phyloP scores from a whole-genome alignment of 2,113 vertebrate genomes.

The Strix uralensis region DNA sequence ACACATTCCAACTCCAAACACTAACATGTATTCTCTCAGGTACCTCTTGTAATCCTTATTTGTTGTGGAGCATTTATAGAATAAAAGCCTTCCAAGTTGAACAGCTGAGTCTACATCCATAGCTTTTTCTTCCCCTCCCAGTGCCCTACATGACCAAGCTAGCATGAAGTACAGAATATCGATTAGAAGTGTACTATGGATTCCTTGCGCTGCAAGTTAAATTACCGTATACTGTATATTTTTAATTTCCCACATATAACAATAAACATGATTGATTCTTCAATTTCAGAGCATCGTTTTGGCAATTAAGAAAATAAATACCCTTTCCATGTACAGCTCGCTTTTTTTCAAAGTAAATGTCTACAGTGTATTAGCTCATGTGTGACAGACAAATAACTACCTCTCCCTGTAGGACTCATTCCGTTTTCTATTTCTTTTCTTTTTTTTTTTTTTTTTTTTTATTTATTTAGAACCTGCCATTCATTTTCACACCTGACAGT shows the following conservation, averaged over 20 bases:
- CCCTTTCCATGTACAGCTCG: not conserved
- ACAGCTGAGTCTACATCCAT: conserved; percentile 3
- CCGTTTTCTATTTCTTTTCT: not conserved
- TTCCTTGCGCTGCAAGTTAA: conserved; percentile 33
- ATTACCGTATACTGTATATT: conserved; percentile 55
- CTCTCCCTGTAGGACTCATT: conserved; percentile 10
- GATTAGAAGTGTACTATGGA: conserved; percentile 54
- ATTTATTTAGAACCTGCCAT: conserved; percentile 61
- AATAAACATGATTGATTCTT: conserved; percentile 71
- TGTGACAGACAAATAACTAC: conserved; percentile 42
- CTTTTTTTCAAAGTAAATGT: not conserved
- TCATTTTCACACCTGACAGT: conserved; percentile 72
- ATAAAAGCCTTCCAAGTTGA: conserved; percentile 52
- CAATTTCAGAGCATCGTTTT: conserved; percentile 49
- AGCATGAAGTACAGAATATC: conserved; percentile 64
- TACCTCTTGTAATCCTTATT: conserved; percentile 12
- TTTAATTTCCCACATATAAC: conserved; percentile 68
- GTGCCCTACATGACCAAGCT: conserved; percentile 45
- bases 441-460: not conserved
- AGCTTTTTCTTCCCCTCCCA: not conserved
- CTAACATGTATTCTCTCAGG: not conserved
- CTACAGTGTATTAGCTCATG: not conserved
- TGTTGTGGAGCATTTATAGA: not conserved
- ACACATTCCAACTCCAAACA: not conserved
- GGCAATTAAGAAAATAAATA: conserved; percentile 71